These are phyloP conservation scores for Pterocles orientalis DNA, from an alignment of 2,113 vertebrate genomes.

Conservation along the genomic window DNA sequence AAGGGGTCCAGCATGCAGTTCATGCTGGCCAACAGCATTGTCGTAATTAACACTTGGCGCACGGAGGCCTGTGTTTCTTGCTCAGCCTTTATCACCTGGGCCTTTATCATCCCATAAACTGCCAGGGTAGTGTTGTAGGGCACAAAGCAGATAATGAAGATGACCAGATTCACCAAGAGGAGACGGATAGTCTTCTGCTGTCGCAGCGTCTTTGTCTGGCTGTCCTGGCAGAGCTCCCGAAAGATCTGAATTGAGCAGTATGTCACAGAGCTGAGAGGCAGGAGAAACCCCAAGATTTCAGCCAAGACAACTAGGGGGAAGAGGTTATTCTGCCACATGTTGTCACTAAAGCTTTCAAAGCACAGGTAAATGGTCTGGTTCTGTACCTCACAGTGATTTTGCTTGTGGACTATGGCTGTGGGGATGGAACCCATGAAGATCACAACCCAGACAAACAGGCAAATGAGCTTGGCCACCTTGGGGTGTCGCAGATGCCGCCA, in stretches of 20 bases:
- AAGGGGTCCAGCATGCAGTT: slow-evolving; percentile 81
- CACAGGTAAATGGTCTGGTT: slow-evolving; percentile 44
- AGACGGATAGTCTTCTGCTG: slow-evolving; percentile 75
- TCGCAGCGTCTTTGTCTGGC: slow-evolving; percentile 32
- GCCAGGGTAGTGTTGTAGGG: slow-evolving; percentile 80
- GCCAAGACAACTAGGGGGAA: slow-evolving; percentile 76
- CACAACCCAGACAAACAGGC: slow-evolving; percentile 74
- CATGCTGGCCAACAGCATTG: slow-evolving; percentile 76
- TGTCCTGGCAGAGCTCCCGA: slow-evolving; percentile 62
- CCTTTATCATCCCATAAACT: slow-evolving; percentile 75
- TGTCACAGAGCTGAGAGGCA: slow-evolving; percentile 73
- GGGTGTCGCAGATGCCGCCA: slow-evolving; percentile 78
- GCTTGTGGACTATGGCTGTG: slow-evolving; percentile 66
- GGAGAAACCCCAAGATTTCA: slow-evolving; percentile 78
- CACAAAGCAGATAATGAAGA: slow-evolving; percentile 82
- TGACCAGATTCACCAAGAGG: slow-evolving; percentile 77
- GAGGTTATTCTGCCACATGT: slow-evolving; percentile 71
- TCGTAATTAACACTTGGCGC: slow-evolving; percentile 66
- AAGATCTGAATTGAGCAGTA: slow-evolving; percentile 76
- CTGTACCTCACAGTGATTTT: slow-evolving; percentile 45
- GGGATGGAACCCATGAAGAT: slow-evolving; percentile 77
- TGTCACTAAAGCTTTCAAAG: slow-evolving; percentile 77
- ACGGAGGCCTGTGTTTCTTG: neutral
- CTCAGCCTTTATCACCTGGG: slow-evolving; percentile 43
- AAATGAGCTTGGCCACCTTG: slow-evolving; percentile 72